Base-by-base conservation (phyloP, 2,888 invertebrate species). In the Mesochorus sp. region DNA sequence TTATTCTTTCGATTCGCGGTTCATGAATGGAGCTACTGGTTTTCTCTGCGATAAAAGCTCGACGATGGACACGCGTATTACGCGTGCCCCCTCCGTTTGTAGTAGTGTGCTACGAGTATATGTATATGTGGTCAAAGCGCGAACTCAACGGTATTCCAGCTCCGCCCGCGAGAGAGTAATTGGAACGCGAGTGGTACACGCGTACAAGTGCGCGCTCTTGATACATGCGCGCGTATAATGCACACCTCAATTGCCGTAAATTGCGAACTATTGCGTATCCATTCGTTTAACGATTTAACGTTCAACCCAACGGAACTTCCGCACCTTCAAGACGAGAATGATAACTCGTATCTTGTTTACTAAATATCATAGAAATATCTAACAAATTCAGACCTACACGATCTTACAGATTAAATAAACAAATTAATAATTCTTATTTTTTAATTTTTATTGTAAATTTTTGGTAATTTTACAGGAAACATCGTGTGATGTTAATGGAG, bases 131-230 rank as follows among this genome's bases (percentile, higher is more conserved):
- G 59, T 68, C 42, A 62, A 44, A 42, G 49, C 55, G 76, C 62
- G 51, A 66, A 61, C 64, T 66, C 73, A 71, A 80, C 77, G 76
- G 72, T 79, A 79, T 55, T 34, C 21, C 57, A 12, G 67, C 61
- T 49, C 44, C 70, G 62, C 67, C 66, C 77, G 49, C 77, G 55
- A 61, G n/a, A n/a, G 73, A 74, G 74, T 79, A 81, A 81, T 81
- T 81, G 81, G 81, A 81, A 81, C 81, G 79, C 76, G 79, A 47
- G 67, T 75, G 67, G 57, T 44, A 66, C 66, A 67, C 66, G 71
- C 71, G 39, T 76, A 76, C n/a, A n/a, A n/a, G 72, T 42, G 34
- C 62, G 44, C 24, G 59, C 44, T 31, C 47, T 19, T 39, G 47
- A 37, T 53, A 37, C 26, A 14, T 21, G 62, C 10, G 34, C 19